phyloP scores from a whole-genome alignment of 2,797 vertebrate genomes.

The Lithobates pipiens region DNA sequence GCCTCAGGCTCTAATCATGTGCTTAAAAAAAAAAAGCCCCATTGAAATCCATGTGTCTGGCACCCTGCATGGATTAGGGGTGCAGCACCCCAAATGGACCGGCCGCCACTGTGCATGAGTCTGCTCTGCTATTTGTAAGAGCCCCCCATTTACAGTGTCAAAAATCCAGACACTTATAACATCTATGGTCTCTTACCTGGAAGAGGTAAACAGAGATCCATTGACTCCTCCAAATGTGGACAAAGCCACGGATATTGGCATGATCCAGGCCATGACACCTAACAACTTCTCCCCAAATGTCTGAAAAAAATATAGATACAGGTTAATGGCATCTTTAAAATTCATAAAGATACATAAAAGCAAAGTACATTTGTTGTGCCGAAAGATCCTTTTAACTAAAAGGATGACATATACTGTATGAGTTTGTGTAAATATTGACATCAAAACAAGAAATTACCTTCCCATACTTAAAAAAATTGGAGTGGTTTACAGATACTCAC shows the following conservation, averaged over 20 bases:
- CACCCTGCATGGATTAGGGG: too few species aligned
- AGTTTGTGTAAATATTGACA: not conserved
- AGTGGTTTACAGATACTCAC: conserved; percentile 71
- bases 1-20: too few species aligned
- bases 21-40: too few species aligned
- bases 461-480: not conserved
- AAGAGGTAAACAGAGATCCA: conserved; percentile 93
- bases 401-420: not conserved
- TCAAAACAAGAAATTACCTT: not conserved
- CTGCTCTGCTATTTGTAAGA: too few species aligned
- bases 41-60: too few species aligned
- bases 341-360: not conserved
- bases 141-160: too few species aligned
- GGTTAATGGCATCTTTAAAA: not conserved
- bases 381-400: not conserved
- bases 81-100: too few species aligned
- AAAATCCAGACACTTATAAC: too few species aligned
- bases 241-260: conserved; percentile 94
- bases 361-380: not conserved
- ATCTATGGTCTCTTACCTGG: conserved; percentile 76
- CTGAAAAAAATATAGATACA: conserved; percentile 67
- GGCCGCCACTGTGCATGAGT: too few species aligned
- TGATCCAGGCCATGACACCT: conserved; percentile 93
- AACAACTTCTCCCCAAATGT: conserved; percentile 94
- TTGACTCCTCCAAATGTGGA: conserved; percentile 95